Evolutionary conservation across 2,797 vertebrate genomes (phyloP), one percentile per base, ranked within the genome.

Genomic region (Tragopan temminckii): DNA sequence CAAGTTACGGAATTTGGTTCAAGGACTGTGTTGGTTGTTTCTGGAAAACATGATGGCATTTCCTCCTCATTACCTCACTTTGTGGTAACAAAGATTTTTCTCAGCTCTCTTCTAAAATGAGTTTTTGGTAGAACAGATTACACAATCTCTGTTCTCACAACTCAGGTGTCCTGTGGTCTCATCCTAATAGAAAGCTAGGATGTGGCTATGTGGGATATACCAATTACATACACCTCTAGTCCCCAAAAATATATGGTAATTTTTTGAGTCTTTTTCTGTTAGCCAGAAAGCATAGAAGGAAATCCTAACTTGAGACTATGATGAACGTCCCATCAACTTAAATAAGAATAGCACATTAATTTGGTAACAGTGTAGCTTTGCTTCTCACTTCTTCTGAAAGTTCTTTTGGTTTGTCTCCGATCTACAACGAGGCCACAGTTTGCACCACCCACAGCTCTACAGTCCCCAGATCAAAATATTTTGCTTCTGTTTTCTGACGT

Each of bases 381-480:
- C 55, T 93, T 85, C 85, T 92, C 70, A 63, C 66, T 92, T 52
- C 38, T 88, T 88, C 46, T 69, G 23, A 16, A 94, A 87, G 90
- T 85, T 93, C 80, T 85, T 95, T 87, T 90, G 67, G 87, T 95
- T 95, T 8, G 6, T 91, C 87, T 93, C 68, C 67, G 89, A 92
- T 95, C 89, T 91, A 79, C 74, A 88, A 88, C 80, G 52, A 93
- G 85, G 82, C 82, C 95, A 88, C 85, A 76, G 89, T 93, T 95
- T 94, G 95, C 85, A 95, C 93, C 94, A 85, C 93, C 90, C 84
- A 97, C 94, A 95, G 63, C 52, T 95, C 92, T 86, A 80, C 70
- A 92, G 87, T 95, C 94, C 80, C 69, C 79, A 95, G 80, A 97
- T 97, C 94, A 97, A 96, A 97, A 96, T 96, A 95, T 96, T 96